Conservation (phyloP, 2,888 invertebrate genomes). For the Lypha dubia region DNA sequence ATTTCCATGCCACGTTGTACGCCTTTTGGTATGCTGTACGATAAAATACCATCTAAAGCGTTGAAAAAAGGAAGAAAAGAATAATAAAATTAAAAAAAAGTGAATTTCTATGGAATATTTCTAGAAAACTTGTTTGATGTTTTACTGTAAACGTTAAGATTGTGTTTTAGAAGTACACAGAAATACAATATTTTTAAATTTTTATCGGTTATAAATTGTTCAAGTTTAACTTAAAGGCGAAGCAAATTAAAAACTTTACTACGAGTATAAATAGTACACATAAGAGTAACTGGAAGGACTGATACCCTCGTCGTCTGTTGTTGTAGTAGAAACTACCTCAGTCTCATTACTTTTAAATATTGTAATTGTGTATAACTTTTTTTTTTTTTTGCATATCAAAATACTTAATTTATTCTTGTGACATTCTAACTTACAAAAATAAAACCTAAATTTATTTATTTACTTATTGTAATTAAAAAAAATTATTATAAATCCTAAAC, state of each 20-base stretch:
- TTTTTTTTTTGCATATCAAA: constrained; percentile 16
- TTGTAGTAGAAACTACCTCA: too few species aligned
- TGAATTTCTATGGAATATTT: neutral
- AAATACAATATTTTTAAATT: neutral
- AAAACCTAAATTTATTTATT: constrained; percentile 22
- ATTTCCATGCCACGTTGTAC: constrained; percentile 88
- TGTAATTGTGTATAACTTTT: neutral
- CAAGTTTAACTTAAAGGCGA: too few species aligned
- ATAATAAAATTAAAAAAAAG: constrained; percentile 3
- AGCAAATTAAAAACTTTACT: too few species aligned
- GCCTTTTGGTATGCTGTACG: constrained; percentile 91
- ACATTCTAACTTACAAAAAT: neutral
- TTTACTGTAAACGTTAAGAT: neutral
- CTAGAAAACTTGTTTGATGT: neutral
- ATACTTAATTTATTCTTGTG: neutral
- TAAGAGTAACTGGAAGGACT: too few species aligned
- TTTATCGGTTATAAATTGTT: neutral
- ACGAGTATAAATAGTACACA: too few species aligned
- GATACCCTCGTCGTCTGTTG: neutral
- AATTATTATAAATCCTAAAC: constrained; percentile 52
- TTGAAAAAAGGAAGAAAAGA: neutral
- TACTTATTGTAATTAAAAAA: constrained; percentile 36
- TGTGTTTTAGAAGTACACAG: neutral
- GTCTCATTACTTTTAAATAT: neutral
- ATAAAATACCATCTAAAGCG: constrained; percentile 88